phyloP scores from a whole-genome alignment of 2,888 invertebrate genomes.

The Andrena flavipes region DNA sequence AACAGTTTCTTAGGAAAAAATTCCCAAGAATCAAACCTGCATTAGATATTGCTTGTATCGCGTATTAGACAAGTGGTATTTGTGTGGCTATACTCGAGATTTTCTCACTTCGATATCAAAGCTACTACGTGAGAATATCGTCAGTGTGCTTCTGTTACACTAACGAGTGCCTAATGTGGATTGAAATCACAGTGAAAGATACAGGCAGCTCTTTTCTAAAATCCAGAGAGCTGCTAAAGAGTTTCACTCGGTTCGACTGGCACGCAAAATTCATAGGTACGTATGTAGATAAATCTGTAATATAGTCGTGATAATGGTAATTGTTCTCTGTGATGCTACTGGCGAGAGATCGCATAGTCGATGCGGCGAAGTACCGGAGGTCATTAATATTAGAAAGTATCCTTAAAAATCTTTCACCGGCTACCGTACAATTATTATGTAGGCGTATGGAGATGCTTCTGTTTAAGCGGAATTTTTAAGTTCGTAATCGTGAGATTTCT shows the following conservation, averaged over 20 bases:
- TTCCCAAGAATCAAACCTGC: too few species aligned
- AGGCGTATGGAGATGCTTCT: background rate
- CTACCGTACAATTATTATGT: background rate
- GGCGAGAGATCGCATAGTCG: slow-evolving; percentile 3
- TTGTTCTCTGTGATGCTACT: background rate
- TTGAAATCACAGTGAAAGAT: too few species aligned
- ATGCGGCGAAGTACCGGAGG: background rate
- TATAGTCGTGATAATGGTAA: background rate
- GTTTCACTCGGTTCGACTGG: too few species aligned
- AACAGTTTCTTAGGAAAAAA: too few species aligned
- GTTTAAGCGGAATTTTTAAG: background rate
- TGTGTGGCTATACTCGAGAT: too few species aligned
- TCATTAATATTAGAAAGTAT: slow-evolving; percentile 8
- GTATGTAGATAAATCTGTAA: background rate
- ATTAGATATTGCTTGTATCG: too few species aligned
- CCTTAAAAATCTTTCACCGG: slow-evolving; percentile 7
- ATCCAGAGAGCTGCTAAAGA: too few species aligned
- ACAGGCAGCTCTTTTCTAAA: too few species aligned
- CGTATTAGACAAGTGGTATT: too few species aligned
- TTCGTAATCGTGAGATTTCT: background rate
- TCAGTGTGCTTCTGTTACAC: background rate
- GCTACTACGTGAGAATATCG: background rate
- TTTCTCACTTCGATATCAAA: too few species aligned
- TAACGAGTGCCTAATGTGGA: background rate
- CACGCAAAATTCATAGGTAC: too few species aligned